Evolutionary conservation across 1,140 invertebrate species (phyloP), one percentile per base, ranked within the genome.

Genomic region (Choristoneura fumiferana): DNA sequence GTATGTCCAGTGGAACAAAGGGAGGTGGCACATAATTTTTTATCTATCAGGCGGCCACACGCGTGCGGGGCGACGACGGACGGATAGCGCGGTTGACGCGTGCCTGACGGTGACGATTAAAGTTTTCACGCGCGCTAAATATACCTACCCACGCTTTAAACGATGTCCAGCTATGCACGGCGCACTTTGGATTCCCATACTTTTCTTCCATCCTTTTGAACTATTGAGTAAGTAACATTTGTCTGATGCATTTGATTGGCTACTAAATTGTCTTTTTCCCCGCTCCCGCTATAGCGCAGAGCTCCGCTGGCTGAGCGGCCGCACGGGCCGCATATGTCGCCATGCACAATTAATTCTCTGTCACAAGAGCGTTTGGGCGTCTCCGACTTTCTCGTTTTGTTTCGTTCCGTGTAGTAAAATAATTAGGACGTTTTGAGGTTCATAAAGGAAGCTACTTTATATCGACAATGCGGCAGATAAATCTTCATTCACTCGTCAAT

Each of bases 351-450:
- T 89, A 89, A 89, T 89, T 79, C 82, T 70, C 81, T 87, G 84
- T 89, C 86, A 86, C 85, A 89, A 76, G 76, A 89, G 81, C 84
- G 84, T 86, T 86, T 86, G 81, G 81, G 81, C 82, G 81, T 89
- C 78, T 73, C 84, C 65, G 62, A 62, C 69, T 72, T 84, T 59
- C 78, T 87, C 83, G 76, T 87, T 87, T 89, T 89, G 86, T 82
- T 76, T 74, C 81, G 58, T 76, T 65, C 70, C 75, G 77, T 74
- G 70, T 72, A 68, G 74, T 74, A 71, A 77, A 74, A 85, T 89
- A 89, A 89, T 89, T 89, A 89, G 86, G 83, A 87, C 83, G 80
- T 89, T 89, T 89, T 89, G 84, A 89, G 78, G 78, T 84, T 89
- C 84, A 87, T 87, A 86, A 87, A 86, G 84, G 82, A 84, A 87